Evolutionary conservation across 2,888 invertebrate genomes (phyloP).

Genomic region (Chromoteleia sp.): DNA sequence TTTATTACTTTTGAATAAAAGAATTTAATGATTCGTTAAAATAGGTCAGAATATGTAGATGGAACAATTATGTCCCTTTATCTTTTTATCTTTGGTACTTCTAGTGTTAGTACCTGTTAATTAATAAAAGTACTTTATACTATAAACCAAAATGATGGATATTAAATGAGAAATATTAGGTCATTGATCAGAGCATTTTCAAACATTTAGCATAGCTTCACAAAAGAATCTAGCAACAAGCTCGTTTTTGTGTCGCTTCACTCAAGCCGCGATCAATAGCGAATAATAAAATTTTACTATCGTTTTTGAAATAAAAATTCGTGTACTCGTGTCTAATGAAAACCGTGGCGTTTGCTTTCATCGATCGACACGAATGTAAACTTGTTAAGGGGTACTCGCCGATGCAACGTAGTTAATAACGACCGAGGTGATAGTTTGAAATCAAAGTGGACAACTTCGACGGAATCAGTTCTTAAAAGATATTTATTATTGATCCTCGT

Average conservation of each 20-base stretch:
- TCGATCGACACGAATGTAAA: conserved; percentile 53
- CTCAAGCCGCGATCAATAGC: no score
- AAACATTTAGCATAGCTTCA: background rate
- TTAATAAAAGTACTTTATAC: no score
- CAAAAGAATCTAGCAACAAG: no score
- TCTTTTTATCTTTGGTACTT: no score
- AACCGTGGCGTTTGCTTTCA: conserved; percentile 34
- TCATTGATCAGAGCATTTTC: background rate
- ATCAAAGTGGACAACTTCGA: conserved; percentile 65
- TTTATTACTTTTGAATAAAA: no score
- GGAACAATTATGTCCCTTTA: no score
- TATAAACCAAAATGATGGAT: background rate
- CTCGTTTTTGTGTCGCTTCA: no score
- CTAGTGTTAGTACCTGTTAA: no score
- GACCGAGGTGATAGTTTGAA: conserved; percentile 55
- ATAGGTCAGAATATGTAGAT: no score
- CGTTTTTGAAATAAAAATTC: conserved; percentile 21
- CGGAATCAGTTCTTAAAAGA: conserved; percentile 47
- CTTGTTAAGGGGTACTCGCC: conserved; percentile 46
- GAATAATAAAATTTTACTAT: conserved; percentile 16
- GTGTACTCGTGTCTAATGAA: conserved; percentile 26
- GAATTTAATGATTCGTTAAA: no score
- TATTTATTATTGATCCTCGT: conserved; percentile 28
- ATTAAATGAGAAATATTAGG: background rate
- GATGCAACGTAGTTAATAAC: conserved; percentile 42